A percentile compares a stretch with the other conserved stretches of the same genome.
phyloP scores from a whole-genome alignment of 2,888 invertebrate genomes.

The Syrista parreyssii region DNA sequence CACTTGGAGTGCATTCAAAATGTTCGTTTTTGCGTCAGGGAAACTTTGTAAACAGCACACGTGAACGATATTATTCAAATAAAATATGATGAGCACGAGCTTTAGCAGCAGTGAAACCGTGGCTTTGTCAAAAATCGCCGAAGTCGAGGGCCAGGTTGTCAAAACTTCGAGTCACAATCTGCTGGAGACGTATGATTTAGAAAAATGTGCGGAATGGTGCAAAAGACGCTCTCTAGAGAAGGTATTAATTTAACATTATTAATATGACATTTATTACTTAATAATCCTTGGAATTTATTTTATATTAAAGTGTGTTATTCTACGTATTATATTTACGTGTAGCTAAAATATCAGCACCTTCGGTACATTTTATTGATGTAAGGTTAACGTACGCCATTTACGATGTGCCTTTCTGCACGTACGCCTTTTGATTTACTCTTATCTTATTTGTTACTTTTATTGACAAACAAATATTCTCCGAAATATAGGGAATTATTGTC shows the following conservation, averaged over 20 bases:
- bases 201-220: constrained; percentile 78
- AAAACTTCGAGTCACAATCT: constrained; percentile 46
- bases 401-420: constrained; percentile 11
- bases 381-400: not conserved
- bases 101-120: constrained; percentile 18
- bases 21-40: not conserved
- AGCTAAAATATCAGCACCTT: not conserved
- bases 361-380: not conserved
- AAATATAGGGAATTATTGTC: not conserved
- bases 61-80: constrained; percentile 2
- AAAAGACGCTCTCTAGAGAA: constrained; percentile 72
- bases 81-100: constrained; percentile 12
- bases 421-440: not conserved
- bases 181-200: constrained; percentile 70
- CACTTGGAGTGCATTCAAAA: not conserved
- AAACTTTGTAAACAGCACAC: not conserved
- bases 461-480: not conserved
- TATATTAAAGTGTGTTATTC: constrained; percentile 27
- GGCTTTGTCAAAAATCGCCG: constrained; percentile 15
- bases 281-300: not conserved
- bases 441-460: not conserved
- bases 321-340: constrained; percentile 4
- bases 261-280: not conserved
- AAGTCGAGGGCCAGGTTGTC: constrained; percentile 9
- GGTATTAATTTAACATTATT: constrained; percentile 66